A percentile compares a stretch with the other conserved stretches of the same genome.
Evolutionary conservation across 2,888 invertebrate species (phyloP).

Genomic region (Sinelater perroti): DNA sequence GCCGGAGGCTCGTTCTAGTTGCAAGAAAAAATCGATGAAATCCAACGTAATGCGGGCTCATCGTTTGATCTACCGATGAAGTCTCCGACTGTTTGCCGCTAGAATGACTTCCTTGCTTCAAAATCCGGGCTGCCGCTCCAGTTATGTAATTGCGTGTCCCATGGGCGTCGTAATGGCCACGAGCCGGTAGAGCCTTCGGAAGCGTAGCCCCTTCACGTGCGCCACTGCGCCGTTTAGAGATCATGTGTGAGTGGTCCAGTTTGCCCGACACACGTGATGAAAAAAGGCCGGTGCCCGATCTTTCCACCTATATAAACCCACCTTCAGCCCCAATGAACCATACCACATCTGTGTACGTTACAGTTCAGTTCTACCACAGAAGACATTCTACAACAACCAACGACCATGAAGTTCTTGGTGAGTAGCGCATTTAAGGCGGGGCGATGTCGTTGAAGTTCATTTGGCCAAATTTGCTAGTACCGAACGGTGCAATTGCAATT

Average conservation of each 20-base stretch:
- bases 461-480: no score
- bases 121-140: not conserved
- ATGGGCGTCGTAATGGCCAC: conserved; percentile 8
- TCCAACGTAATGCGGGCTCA: no score
- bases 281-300: conserved; percentile 33
- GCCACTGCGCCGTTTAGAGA: conserved; percentile 33
- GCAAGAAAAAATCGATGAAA: no score
- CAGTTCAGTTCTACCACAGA: conserved; percentile 26
- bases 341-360: conserved; percentile 26
- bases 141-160: conserved; percentile 17
- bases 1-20: no score
- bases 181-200: conserved; percentile 11
- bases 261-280: conserved; percentile 38
- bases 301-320: conserved; percentile 36
- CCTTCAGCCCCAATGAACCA: conserved; percentile 26
- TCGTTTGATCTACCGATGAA: not conserved
- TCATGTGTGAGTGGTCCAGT: conserved; percentile 40
- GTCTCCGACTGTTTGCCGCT: not conserved
- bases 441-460: no score
- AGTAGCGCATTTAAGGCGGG: conserved; percentile 24
- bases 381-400: conserved; percentile 19
- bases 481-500: no score
- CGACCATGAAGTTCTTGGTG: conserved; percentile 44
- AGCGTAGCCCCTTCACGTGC: conserved; percentile 23
- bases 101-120: conserved; percentile 4